phyloP scores from a whole-genome alignment of 2,113 vertebrate genomes.

The Spilogale gracilis region DNA sequence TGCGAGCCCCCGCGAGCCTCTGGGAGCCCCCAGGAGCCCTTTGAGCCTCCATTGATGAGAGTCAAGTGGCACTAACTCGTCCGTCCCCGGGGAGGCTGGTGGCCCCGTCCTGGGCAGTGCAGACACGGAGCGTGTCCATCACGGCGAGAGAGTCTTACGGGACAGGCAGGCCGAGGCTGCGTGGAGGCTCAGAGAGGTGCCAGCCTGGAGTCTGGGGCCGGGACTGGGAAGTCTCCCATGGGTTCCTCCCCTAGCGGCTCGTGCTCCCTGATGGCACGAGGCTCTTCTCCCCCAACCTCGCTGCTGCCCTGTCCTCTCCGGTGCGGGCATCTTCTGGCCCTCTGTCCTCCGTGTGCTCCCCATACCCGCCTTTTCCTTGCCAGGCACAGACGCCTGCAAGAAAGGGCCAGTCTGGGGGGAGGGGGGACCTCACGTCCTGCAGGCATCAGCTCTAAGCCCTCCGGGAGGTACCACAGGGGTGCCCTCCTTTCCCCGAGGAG shows the following conservation, averaged over 20 bases:
- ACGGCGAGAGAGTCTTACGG: neutral
- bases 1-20: no score
- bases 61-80: neutral
- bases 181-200: neutral
- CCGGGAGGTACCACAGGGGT: neutral
- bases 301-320: neutral
- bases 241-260: neutral
- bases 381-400: neutral
- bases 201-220: neutral
- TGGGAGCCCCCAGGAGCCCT: neutral
- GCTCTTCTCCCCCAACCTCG: neutral
- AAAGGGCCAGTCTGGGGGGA: neutral
- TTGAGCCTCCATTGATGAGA: neutral
- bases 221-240: neutral
- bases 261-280: accelerated
- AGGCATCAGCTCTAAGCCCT: neutral
- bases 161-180: neutral
- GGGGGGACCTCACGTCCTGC: neutral
- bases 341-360: neutral
- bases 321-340: neutral
- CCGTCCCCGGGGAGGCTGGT: neutral
- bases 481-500: neutral
- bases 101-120: neutral
- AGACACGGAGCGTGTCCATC: accelerated
- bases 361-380: neutral